Evolutionary conservation across 2,113 vertebrate genomes (phyloP).

Genomic region (Stegastes partitus): DNA sequence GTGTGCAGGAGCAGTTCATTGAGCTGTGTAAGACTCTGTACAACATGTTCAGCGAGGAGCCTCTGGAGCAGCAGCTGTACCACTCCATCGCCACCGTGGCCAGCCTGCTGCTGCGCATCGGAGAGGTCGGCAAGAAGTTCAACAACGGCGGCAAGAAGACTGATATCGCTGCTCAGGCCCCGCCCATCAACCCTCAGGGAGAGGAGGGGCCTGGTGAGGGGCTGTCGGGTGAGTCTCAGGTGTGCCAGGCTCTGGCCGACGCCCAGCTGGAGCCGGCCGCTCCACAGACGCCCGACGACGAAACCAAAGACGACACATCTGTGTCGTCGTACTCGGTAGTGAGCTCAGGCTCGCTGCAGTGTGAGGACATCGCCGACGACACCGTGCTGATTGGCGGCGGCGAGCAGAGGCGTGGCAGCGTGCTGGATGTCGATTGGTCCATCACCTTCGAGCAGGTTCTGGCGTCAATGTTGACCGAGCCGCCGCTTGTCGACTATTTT

Average conservation of each 20-base stretch:
- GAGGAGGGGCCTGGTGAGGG: conserved; percentile 55
- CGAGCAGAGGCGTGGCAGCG: conserved; percentile 82
- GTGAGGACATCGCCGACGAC: conserved; percentile 93
- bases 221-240: conserved; percentile 53
- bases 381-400: conserved; percentile 88
- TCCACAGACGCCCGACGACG: conserved; percentile 81
- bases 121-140: conserved; percentile 96
- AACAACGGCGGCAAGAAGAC: conserved; percentile 82
- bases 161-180: conserved; percentile 31
- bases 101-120: conserved; percentile 94
- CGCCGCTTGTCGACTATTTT: conserved; percentile 94
- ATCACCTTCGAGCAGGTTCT: conserved; percentile 98
- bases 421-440: conserved; percentile 92
- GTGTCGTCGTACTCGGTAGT: conserved; percentile 95
- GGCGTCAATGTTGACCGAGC: conserved; percentile 95
- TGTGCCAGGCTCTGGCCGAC: conserved; percentile 74
- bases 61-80: conserved; percentile 92
- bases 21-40: conserved; percentile 98
- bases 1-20: conserved; percentile 94
- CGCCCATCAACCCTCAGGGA: neutral
- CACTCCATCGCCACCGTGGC: conserved; percentile 97
- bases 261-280: conserved; percentile 81
- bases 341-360: conserved; percentile 91
- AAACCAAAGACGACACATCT: conserved; percentile 92
- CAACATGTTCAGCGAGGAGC: conserved; percentile 97